A percentile compares a stretch with the other conserved stretches of the same genome.
phyloP scores from a whole-genome alignment of 2,113 vertebrate species.

The Amazona guildingii region DNA sequence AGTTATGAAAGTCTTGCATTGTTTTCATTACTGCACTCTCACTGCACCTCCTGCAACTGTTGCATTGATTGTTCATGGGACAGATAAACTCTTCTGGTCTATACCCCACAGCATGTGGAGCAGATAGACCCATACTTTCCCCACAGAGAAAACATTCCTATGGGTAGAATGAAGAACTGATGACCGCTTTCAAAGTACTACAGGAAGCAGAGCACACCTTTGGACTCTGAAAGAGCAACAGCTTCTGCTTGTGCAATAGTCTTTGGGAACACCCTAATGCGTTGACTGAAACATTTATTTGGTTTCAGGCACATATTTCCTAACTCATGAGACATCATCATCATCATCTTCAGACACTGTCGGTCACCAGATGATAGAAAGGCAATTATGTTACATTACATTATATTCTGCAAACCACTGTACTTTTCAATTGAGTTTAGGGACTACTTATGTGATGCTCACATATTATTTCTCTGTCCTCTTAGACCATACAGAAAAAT shows the following conservation, averaged over 20 bases:
- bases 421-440: slow-evolving; percentile 32
- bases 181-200: neutral
- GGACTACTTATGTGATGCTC: slow-evolving; percentile 26
- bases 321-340: neutral
- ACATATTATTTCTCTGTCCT: slow-evolving; percentile 35
- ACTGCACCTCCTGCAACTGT: neutral
- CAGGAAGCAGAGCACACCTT: neutral
- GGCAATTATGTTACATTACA: neutral
- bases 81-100: neutral
- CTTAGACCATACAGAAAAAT: neutral
- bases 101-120: neutral
- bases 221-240: neutral
- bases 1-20: neutral
- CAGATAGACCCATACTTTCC: neutral
- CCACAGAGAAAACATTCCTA: neutral
- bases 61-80: neutral
- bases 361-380: slow-evolving; percentile 24
- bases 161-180: neutral
- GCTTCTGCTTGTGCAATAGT: neutral
- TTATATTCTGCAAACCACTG: slow-evolving; percentile 25
- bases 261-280: neutral
- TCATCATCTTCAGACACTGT: neutral
- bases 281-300: neutral
- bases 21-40: neutral
- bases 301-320: neutral